Evolutionary conservation across 2,888 invertebrate genomes (phyloP), one percentile per base, ranked within the genome.

Genomic region (Lymantria dispar): DNA sequence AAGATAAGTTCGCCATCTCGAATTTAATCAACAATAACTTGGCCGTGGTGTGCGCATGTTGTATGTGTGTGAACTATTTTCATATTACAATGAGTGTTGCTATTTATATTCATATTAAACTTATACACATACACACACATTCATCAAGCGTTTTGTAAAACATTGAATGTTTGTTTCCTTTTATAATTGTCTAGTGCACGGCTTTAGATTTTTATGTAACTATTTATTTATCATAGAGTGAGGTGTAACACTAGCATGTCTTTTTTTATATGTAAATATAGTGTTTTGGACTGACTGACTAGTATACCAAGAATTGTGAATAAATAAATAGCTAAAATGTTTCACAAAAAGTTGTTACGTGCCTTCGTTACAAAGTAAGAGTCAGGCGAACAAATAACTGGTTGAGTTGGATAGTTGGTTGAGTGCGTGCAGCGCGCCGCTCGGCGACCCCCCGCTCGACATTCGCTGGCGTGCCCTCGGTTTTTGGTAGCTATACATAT

Each of bases 401-500:
- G 80, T 80, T 68, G 78, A 78, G 78, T 80, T 70, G 81, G 75
- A 75, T 82, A 77, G 70, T 76, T 70, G 70, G 76, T 78, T 70
- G 78, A 80, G 78, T 87, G 85, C 86, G 86, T 85, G 83, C 80
- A 82, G 81, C 77, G 80, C 80, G 70, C 77, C 63, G 72, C 72
- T 71, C 71, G 62, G 64, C 83, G 82, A 81, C 83, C 83, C 85
- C 83, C 85, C 82, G 85, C 81, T 82, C 78, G 78, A 76, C 74
- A 70, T 70, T 70, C 66, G 67, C 64, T 75, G 79, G 83, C 83
- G 80, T 85, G 85, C 86, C 86, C 85, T 85, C 85, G 83, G 79
- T 78, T 72, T 74, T 70, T 69, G 71, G 76, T 80, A 83, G 83
- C 78, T 87, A 86, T 88, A 87, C 85, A 81, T 87, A 85, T 86